Percentiles rank a stretch among this genome's conserved stretches.
These are phyloP conservation scores for Zonitis immaculata DNA, from an alignment of 2,888 invertebrate species.

Conservation along the genomic window DNA sequence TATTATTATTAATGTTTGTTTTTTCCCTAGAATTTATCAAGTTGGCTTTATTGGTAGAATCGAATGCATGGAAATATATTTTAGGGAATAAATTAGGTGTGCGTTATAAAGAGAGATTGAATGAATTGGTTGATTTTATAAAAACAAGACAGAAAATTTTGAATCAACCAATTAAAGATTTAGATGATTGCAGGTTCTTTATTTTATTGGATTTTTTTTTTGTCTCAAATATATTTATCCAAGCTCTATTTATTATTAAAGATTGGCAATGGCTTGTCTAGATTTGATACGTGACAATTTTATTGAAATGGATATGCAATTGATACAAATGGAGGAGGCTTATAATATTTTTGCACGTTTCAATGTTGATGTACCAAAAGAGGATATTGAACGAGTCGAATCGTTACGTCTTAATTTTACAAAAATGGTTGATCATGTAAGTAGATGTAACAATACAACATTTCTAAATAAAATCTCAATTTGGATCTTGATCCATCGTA, in stretches of 20 bases:
- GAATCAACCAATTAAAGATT: constrained; percentile 65
- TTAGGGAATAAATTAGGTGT: constrained; percentile 65
- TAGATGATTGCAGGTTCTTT: constrained; percentile 61
- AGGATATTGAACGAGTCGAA: constrained; percentile 75
- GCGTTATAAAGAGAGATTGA: constrained; percentile 66
- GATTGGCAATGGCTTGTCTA: constrained; percentile 75
- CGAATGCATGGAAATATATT: constrained; percentile 71
- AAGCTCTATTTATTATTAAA: constrained; percentile 30
- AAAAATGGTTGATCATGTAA: constrained; percentile 68
- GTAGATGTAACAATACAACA: constrained; percentile 27
- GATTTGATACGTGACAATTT: constrained; percentile 71
- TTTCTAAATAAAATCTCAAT: too few species aligned
- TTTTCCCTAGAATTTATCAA: constrained; percentile 57
- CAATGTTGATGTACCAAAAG: constrained; percentile 64
- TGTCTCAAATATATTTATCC: too few species aligned
- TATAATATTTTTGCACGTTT: constrained; percentile 67
- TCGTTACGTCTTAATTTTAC: constrained; percentile 72
- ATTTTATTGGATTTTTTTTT: not conserved
- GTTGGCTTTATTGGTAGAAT: constrained; percentile 65
- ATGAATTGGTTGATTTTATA: constrained; percentile 70
- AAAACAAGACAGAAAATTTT: constrained; percentile 68
- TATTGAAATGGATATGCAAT: constrained; percentile 73
- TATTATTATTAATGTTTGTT: constrained; percentile 1
- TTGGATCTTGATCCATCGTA: too few species aligned
- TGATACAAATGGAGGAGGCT: constrained; percentile 74